phyloP scores from a whole-genome alignment of 1,140 invertebrate genomes.

The Microplitis demolitor region DNA sequence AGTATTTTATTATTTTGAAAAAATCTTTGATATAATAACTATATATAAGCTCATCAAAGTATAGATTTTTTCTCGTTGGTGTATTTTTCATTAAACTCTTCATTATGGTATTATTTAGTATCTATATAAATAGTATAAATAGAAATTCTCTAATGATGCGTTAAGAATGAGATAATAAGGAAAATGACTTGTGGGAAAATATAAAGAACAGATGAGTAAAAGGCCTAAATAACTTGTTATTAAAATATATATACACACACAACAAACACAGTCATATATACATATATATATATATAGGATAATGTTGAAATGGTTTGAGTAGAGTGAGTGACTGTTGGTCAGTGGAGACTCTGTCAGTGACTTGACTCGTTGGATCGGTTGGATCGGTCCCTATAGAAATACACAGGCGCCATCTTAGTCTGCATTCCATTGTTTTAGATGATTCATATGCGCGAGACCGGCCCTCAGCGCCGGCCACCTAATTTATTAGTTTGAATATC shows the following conservation, averaged over 20 bases:
- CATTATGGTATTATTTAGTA: too few relatives aligned
- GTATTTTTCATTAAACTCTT: too few relatives aligned
- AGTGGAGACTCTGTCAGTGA: background rate
- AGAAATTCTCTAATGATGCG: background rate
- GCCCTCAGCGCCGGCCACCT: slow-evolving; percentile 31
- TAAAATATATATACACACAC: background rate
- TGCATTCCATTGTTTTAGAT: slow-evolving; percentile 63
- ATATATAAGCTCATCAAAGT: too few relatives aligned
- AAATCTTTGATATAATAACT: too few relatives aligned
- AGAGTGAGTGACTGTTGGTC: slow-evolving; percentile 37
- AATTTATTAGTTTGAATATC: slow-evolving; percentile 58
- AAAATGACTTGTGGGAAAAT: background rate
- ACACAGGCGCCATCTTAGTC: slow-evolving; percentile 52
- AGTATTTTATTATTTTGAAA: too few relatives aligned
- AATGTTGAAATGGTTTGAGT: background rate
- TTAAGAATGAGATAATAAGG: background rate
- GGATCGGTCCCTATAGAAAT: slow-evolving; percentile 17
- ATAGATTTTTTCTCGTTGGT: too few relatives aligned
- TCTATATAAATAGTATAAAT: background rate
- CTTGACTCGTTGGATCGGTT: slow-evolving; percentile 25
- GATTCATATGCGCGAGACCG: slow-evolving; percentile 53
- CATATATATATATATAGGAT: background rate
- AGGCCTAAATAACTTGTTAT: background rate
- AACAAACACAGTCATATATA: too few relatives aligned
- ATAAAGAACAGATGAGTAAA: background rate